A percentile compares a stretch with the other conserved stretches of the same genome.
These are phyloP conservation scores for Drosophila diplacantha DNA, from an alignment of 2,888 invertebrate genomes.

Conservation along the genomic window DNA sequence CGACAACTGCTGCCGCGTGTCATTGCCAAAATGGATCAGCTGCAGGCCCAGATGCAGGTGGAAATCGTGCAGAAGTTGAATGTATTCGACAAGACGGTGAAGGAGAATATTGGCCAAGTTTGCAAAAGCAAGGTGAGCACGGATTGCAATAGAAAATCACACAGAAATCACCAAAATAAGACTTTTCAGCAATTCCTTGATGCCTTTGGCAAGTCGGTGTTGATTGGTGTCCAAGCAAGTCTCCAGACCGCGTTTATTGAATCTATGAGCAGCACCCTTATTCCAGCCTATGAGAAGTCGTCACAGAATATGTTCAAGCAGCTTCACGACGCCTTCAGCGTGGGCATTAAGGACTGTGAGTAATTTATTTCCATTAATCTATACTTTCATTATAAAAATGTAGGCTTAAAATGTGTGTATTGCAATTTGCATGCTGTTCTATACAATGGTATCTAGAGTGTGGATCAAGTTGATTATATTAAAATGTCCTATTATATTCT, in stretches of 20 bases:
- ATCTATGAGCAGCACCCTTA: constrained; percentile 85
- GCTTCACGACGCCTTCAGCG: constrained; percentile 91
- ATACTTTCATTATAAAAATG: neutral
- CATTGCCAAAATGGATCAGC: constrained; percentile 80
- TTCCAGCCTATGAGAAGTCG: constrained; percentile 92
- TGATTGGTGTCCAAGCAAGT: constrained; percentile 84
- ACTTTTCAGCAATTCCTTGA: constrained; percentile 84
- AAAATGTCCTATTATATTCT: neutral
- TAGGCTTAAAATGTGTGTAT: too few relatives aligned
- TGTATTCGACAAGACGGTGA: constrained; percentile 85
- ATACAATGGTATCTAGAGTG: too few relatives aligned
- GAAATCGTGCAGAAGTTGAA: constrained; percentile 86
- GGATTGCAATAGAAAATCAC: too few relatives aligned
- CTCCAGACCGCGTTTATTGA: constrained; percentile 88
- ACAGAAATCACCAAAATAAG: neutral
- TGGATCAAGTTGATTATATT: neutral
- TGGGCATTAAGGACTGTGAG: constrained; percentile 93
- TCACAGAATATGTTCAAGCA: constrained; percentile 92
- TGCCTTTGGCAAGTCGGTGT: constrained; percentile 83
- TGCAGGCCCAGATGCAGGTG: constrained; percentile 81
- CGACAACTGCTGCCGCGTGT: constrained; percentile 80
- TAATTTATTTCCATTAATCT: neutral
- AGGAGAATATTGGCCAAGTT: constrained; percentile 88
- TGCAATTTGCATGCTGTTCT: too few relatives aligned
- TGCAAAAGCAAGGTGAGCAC: constrained; percentile 85